A percentile compares a stretch with the other conserved stretches of the same genome.
phyloP scores from a whole-genome alignment of 1,140 invertebrate genomes.

The Caenorhabditis remanei region DNA sequence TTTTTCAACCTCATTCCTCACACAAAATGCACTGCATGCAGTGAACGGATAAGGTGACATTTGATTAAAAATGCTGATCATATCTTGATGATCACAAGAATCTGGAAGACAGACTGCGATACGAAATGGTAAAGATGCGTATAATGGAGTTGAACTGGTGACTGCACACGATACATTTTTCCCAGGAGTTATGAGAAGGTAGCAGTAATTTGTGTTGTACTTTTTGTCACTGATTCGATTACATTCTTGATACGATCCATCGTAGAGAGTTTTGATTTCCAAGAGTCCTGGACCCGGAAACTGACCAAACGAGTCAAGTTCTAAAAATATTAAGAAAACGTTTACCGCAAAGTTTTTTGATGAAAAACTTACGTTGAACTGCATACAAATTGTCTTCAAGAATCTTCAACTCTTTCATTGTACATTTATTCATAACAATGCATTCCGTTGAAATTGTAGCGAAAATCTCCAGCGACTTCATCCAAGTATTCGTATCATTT shows the following conservation, averaged over 20 bases:
- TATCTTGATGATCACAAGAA: slow-evolving; percentile 9
- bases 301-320: slow-evolving; percentile 57
- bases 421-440: background rate
- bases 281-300: slow-evolving; percentile 35
- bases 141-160: background rate
- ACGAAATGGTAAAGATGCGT: background rate
- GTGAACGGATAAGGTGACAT: slow-evolving; percentile 36
- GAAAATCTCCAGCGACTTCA: background rate
- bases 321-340: background rate
- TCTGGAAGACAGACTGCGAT: slow-evolving; percentile 44
- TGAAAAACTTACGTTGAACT: slow-evolving; percentile 25
- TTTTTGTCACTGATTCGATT: slow-evolving; percentile 23
- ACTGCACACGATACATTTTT: slow-evolving; percentile 40
- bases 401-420: slow-evolving; percentile 21
- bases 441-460: slow-evolving; percentile 4
- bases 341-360: too few species aligned
- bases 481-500: slow-evolving; percentile 21
- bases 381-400: slow-evolving; percentile 44
- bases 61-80: slow-evolving; percentile 29
- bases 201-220: slow-evolving; percentile 52
- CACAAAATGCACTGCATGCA: slow-evolving; percentile 8
- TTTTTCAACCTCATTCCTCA: slow-evolving; percentile 19
- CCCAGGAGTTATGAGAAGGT: background rate
- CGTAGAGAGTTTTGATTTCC: background rate
- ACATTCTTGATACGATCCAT: slow-evolving; percentile 51